Base-by-base conservation (phyloP, 2,888 invertebrate genomes). In the Palloptera scutellata region DNA sequence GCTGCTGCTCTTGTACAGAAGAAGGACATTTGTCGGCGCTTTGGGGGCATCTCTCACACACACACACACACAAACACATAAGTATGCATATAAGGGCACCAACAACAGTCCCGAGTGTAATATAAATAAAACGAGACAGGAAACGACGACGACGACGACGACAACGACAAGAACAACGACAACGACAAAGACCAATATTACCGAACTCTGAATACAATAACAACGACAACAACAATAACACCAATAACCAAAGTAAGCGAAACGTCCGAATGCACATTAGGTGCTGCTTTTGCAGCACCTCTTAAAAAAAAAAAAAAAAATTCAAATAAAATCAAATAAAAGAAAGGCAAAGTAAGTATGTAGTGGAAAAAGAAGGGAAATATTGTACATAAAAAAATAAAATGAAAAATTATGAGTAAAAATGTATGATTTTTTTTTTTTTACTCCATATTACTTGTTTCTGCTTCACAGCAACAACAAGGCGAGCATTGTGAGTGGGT, bases 121-220 rank as follows among this genome's bases (percentile, higher is more conserved):
- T 79, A 75, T 79, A 77, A 79, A 79, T 76, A 76, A 78, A 79
- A 77, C 74, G 80, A 77, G 79, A 79, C 80, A 78, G 80, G 73
- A 79, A 80, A 77, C 76, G 73, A n/a, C 20, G 15, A 20, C 19
- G 30, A 30, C 3, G 10, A 54, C 48, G 8, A 48, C 12, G 8
- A 48, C 12, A 43, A n/a, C n/a, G n/a, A n/a, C n/a, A n/a, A n/a
- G n/a, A n/a, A n/a, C n/a, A n/a, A n/a, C n/a, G 20, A 19, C 9
- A 52, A 61, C 12, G 30, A 30, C 3, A 30, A 30, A 30, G 30
- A 30, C 30, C 30, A 30, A 30, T 6, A 30, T 30, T 30, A 30
- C 30, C 30, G 30, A 30, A 30, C 12, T 4, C 19, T 20, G 17
- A 6, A 20, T n/a, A 54, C 17, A 19, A n/a, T 17, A 54, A 54